Conservation (phyloP, 30 jellyfish, hydroid and myxozoan genomes). For the Morbakka virulenta region DNA sequence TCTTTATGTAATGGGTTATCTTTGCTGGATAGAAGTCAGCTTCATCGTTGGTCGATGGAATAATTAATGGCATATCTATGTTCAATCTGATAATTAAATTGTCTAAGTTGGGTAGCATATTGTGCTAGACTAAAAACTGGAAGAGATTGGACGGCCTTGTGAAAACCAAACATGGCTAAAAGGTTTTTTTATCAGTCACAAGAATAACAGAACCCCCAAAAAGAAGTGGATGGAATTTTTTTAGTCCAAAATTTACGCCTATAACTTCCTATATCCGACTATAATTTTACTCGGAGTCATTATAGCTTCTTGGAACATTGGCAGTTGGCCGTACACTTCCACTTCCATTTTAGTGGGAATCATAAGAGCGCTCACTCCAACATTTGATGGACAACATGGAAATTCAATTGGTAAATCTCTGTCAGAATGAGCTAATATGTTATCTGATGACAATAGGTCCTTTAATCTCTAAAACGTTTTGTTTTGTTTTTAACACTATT, state of each 20-base stretch:
- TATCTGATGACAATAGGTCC: neutral
- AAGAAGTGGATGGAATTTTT: neutral
- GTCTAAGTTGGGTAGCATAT: neutral
- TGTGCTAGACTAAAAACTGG: neutral
- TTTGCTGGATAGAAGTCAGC: neutral
- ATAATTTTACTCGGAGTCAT: neutral
- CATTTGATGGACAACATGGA: neutral
- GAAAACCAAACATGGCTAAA: neutral
- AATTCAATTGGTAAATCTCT: neutral
- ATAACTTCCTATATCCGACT: neutral
- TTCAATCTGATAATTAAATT: neutral
- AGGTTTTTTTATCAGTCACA: neutral
- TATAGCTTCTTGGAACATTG: neutral
- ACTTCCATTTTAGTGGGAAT: neutral
- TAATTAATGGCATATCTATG: neutral
- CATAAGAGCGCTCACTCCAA: neutral
- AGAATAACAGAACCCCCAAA: neutral
- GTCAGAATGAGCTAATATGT: neutral
- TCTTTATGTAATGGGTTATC: neutral
- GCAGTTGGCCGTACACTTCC: neutral
- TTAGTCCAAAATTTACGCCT: neutral
- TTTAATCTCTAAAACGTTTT: neutral
- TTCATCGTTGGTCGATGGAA: neutral
- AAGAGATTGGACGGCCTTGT: neutral
- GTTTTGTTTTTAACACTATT: neutral